Conservation (phyloP, 2,888 invertebrate genomes). For the Crematogaster levior region DNA sequence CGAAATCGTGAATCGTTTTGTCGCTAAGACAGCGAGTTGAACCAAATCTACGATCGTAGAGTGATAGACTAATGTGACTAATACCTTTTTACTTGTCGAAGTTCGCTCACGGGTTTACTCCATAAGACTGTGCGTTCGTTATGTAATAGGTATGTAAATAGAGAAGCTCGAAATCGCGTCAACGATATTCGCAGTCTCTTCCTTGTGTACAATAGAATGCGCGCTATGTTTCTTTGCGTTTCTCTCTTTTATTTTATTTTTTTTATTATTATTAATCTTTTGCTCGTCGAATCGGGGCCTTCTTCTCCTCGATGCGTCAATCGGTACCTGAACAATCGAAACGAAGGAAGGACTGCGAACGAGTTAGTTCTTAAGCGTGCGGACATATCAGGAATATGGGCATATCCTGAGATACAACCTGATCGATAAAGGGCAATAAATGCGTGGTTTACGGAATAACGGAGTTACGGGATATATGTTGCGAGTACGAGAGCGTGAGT, state of each 20-base stretch:
- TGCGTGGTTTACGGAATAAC: constrained; percentile 14
- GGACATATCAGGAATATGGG: constrained; percentile 82
- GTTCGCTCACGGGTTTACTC: constrained; percentile 78
- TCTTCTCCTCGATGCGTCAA: constrained; percentile 74
- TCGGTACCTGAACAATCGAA: constrained; percentile 81
- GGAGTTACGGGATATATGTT: constrained; percentile 34
- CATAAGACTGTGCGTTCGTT: constrained; percentile 85
- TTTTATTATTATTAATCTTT: constrained; percentile 21
- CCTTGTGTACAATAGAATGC: constrained; percentile 69
- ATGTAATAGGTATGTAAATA: constrained; percentile 77
- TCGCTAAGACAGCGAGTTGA: constrained; percentile 76
- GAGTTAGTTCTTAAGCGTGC: constrained; percentile 71
- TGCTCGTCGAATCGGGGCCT: constrained; percentile 55
- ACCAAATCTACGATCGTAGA: constrained; percentile 78
- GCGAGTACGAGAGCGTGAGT: constrained; percentile 27
- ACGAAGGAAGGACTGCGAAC: constrained; percentile 76
- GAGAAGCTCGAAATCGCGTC: constrained; percentile 65
- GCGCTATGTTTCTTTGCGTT: constrained; percentile 53
- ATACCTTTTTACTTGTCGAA: constrained; percentile 74
- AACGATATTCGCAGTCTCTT: constrained; percentile 77
- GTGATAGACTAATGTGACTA: constrained; percentile 62
- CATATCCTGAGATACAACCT: constrained; percentile 76
- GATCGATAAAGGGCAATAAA: constrained; percentile 43
- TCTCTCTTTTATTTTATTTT: neutral
- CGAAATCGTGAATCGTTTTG: constrained; percentile 73